Conservation (phyloP, 2,113 vertebrate species). For the Hymenochirus boettgeri region DNA sequence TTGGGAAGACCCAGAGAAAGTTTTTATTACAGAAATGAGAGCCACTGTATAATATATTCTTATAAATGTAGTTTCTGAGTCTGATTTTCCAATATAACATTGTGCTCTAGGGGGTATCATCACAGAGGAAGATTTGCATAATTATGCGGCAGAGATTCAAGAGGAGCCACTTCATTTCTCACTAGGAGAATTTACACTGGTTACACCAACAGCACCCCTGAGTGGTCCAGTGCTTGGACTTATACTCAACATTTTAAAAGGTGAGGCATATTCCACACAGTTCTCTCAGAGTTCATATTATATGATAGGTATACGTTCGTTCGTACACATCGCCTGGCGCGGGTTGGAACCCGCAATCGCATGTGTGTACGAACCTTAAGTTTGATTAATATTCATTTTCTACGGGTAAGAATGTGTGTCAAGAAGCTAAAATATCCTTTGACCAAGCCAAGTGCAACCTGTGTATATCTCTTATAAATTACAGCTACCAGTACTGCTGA, state of each 20-base stretch:
- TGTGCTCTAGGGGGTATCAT: slow-evolving; percentile 79
- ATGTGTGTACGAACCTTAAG: too few relatives aligned
- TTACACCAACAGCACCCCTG: slow-evolving; percentile 72
- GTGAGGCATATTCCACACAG: slow-evolving; percentile 52
- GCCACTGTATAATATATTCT: not conserved
- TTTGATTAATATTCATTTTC: too few relatives aligned
- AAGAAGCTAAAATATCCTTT: too few relatives aligned
- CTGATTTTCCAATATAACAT: not conserved
- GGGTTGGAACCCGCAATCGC: too few relatives aligned
- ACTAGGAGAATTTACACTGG: slow-evolving; percentile 72
- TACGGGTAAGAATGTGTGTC: too few relatives aligned
- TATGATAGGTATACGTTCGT: too few relatives aligned
- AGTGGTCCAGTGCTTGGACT: slow-evolving; percentile 87
- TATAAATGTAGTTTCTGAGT: too few relatives aligned
- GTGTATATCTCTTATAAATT: too few relatives aligned
- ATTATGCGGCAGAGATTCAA: slow-evolving; percentile 68
- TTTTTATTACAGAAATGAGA: not conserved
- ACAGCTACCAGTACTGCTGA: too few relatives aligned
- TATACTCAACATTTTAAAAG: slow-evolving; percentile 87
- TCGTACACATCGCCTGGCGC: too few relatives aligned
- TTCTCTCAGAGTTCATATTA: too few relatives aligned
- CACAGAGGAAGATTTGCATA: slow-evolving; percentile 74
- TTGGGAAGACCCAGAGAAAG: not conserved
- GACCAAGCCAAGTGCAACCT: too few relatives aligned
- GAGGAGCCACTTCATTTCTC: slow-evolving; percentile 65